Evolutionary conservation across 92 coral and sea anemone species (phyloP).

Genomic region (Hydrozoanthus gracilis): DNA sequence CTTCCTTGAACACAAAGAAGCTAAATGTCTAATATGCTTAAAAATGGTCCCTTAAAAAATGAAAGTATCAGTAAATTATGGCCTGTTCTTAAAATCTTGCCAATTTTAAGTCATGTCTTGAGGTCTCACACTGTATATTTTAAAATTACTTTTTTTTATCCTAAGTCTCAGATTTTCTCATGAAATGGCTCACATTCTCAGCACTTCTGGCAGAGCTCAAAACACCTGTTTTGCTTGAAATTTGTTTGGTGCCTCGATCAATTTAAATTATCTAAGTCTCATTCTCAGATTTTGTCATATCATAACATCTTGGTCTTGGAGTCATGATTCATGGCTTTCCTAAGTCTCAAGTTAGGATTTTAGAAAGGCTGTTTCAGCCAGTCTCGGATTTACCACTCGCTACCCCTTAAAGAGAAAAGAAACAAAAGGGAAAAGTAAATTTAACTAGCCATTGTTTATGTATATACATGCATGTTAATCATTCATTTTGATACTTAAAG

Average conservation of each 20-base stretch:
- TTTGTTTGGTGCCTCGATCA: not conserved
- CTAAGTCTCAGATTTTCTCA: too few species aligned
- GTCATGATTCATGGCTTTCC: not conserved
- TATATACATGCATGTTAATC: not conserved
- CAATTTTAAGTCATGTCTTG: too few species aligned
- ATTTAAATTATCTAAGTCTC: not conserved
- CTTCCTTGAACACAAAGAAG: too few species aligned
- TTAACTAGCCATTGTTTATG: not conserved
- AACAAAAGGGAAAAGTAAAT: not conserved
- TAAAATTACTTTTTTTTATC: too few species aligned
- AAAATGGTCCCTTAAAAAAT: too few species aligned
- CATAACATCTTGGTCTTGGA: not conserved
- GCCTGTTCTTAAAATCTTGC: too few species aligned
- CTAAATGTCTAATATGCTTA: too few species aligned
- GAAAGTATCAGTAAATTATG: too few species aligned
- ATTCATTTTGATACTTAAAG: not conserved
- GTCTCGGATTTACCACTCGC: not conserved
- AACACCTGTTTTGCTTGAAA: too few species aligned
- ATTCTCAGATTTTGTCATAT: not conserved
- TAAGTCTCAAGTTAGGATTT: not conserved
- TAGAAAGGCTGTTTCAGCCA: not conserved
- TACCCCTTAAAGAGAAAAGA: not conserved
- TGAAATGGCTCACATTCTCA: too few species aligned
- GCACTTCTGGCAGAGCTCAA: too few species aligned
- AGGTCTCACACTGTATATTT: too few species aligned